Evolutionary conservation across 2,888 invertebrate species (phyloP), one percentile per base, ranked within the genome.

Genomic region (Candidula unifasciata): DNA sequence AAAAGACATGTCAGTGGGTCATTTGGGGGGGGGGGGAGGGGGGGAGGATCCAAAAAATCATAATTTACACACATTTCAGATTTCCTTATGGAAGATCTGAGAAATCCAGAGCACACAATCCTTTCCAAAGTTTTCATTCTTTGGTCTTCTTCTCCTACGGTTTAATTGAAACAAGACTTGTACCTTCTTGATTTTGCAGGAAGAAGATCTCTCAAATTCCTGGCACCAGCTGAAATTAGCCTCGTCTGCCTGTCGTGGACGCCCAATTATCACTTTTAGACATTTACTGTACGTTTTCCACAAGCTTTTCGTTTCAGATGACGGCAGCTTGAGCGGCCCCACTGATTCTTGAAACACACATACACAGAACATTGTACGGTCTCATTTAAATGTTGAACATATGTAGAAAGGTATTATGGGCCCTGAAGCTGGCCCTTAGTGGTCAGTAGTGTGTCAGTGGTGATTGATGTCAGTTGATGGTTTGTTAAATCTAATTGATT

Each of bases 401-500:
- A n/a, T 84, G 73, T 73, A 37, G 80, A 84, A 44, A 44, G 44
- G 44, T 44, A 44, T 71, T n/a, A 52, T 71, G 71, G 71, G 44
- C 10, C 60, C 60, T 57, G 60, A 79, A 79, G 37, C 30, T 27
- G 78, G 60, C 60, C 54, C 71, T 78, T 71, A 52, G 60, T n/a
- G 16, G 37, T 60, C 60, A 57, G 57, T 44, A 57, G 30, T 57
- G 2, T 44, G n/a, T 52, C 71, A 78, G 64, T 52, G 35, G 37
- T 64, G 52, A 73, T 73, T 64, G 27, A 73, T 73, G 35, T 73
- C 64, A 16, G 69, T 71, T 82, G n/a, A 30, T 85, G 54, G 60
- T 57, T 81, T 82, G 73, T 79, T 80, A 83, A 85, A 80, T 83
- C 83, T 86, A 83, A 86, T 85, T 83, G 83, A 81, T 87, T 80